Evolutionary conservation across 2,888 invertebrate genomes (phyloP).

Genomic region (Pseudococcus viburni): DNA sequence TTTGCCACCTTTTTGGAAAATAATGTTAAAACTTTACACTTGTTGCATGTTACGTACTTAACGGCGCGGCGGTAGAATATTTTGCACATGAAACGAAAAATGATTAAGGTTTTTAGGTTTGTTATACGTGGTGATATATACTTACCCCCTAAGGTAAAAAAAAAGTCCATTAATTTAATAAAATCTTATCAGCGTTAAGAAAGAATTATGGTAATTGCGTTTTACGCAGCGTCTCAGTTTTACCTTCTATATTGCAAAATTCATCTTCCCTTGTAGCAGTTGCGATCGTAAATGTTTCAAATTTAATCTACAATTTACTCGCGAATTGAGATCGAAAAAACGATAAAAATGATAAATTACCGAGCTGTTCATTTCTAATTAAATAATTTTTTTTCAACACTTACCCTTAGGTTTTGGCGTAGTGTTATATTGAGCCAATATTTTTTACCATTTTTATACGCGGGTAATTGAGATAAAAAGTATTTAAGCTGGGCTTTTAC

Average conservation of each 20-base stretch:
- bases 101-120: conserved; percentile 36
- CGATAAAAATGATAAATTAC: conserved; percentile 52
- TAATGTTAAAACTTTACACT: conserved; percentile 30
- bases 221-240: conserved; percentile 30
- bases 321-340: conserved; percentile 51
- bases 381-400: conserved; percentile 31
- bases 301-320: conserved; percentile 52
- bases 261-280: conserved; percentile 34
- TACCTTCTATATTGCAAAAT: conserved; percentile 40
- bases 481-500: too few relatives aligned
- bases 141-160: conserved; percentile 6
- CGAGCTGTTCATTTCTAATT: conserved; percentile 41
- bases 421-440: neutral
- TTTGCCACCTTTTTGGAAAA: conserved; percentile 47
- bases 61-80: neutral
- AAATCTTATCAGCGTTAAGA: conserved; percentile 46
- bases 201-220: conserved; percentile 53
- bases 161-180: conserved; percentile 52
- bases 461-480: too few relatives aligned
- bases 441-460: neutral
- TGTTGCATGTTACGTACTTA: conserved; percentile 5
- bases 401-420: neutral
- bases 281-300: conserved; percentile 57
- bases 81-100: conserved; percentile 48
- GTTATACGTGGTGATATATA: conserved; percentile 20